Base-by-base conservation (phyloP, 2,888 invertebrate genomes). In the Merodon equestris region DNA sequence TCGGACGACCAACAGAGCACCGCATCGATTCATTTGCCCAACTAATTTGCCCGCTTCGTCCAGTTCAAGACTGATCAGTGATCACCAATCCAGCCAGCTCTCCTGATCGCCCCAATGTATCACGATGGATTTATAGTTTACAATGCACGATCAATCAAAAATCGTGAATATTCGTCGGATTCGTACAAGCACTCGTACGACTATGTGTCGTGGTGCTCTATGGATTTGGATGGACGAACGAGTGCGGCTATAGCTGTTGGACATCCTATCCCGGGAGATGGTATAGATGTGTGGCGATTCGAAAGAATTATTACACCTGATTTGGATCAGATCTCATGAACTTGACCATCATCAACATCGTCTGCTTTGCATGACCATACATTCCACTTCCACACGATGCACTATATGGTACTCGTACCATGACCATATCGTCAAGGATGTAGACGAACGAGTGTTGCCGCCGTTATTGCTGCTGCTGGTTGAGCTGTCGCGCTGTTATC, bases 101-200 rank as follows among this genome's bases (percentile, higher is more conserved):
- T 86, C 88, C 88, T 88, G 88, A 88, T 88, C 88, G 88, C 88
- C 88, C 82, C 87, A 87, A 88, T 88, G 88, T 88, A 88, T 88
- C 88, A 88, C 88, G 88, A 88, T 88, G 86, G 87, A 88, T 88
- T 88, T 88, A 87, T 87, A 88, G 88, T 88, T 88, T 88, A 88
- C 86, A 87, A 88, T 88, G 88, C 88, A 88, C 88, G 88, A 88
- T 88, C 88, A 88, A 88, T 88, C 88, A 88, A 88, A 88, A 88
- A 87, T 86, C 87, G 86, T 87, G 86, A 86, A 84, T 82, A 82
- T 82, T 27, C 27, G 27, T 27, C n/a, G n/a, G n/a, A n/a, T n/a
- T n/a, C n/a, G n/a, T n/a, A n/a, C n/a, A n/a, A n/a, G n/a, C n/a
- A n/a, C n/a, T n/a, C n/a, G n/a, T n/a, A n/a, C n/a, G n/a, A n/a